Percentiles rank a stretch among this genome's conserved stretches.
Conservation (phyloP, 2,113 vertebrate species). For the Fregetta grallaria region DNA sequence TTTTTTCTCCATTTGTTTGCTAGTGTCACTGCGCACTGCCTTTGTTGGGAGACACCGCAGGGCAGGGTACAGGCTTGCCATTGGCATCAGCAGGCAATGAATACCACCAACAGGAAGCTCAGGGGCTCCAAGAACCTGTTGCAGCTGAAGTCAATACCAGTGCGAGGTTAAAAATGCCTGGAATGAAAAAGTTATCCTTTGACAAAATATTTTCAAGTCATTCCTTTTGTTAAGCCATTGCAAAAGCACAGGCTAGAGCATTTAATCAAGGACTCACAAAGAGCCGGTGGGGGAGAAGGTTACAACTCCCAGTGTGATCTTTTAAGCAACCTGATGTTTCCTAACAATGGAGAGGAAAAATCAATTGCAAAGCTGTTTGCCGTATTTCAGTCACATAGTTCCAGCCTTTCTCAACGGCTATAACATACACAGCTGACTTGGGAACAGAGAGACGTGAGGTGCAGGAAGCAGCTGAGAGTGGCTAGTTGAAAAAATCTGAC, state of each 20-base stretch:
- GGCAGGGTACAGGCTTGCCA: background rate
- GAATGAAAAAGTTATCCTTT: background rate
- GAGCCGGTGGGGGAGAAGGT: background rate
- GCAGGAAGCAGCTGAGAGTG: background rate
- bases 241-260: background rate
- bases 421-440: background rate
- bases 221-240: background rate
- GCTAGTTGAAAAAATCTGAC: background rate
- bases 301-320: background rate
- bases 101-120: conserved; percentile 14
- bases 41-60: background rate
- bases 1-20: background rate
- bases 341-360: background rate
- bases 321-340: background rate
- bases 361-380: background rate
- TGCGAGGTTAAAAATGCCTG: conserved; percentile 4
- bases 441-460: background rate
- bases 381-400: background rate
- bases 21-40: background rate
- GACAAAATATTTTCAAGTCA: conserved; percentile 19
- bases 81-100: background rate
- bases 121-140: conserved; percentile 18
- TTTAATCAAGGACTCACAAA: background rate
- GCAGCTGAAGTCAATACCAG: conserved; percentile 55
- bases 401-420: background rate